These are phyloP conservation scores for Trichonephila inaurata DNA, from an alignment of 1,140 invertebrate species.

Conservation along the genomic window DNA sequence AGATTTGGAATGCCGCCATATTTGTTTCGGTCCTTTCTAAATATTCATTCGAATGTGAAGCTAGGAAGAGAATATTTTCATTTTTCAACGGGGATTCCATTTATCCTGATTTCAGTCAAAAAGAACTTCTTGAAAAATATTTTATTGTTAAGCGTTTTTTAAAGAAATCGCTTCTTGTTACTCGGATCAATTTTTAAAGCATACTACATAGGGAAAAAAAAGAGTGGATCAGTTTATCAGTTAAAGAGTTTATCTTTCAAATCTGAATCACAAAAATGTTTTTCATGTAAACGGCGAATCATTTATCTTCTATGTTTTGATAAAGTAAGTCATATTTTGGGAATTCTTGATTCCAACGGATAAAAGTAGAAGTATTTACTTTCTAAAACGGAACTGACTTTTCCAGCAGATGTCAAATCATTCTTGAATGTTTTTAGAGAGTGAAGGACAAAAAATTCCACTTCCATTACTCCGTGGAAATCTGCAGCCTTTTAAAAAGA, in stretches of 20 bases:
- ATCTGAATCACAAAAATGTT: no score
- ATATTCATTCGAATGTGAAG: no score
- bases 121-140: neutral
- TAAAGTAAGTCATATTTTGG: neutral
- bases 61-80: no score
- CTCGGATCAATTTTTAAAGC: neutral
- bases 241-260: neutral
- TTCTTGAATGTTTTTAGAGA: neutral
- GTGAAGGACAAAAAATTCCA: neutral
- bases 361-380: neutral
- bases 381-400: neutral
- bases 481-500: neutral
- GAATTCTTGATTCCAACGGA: neutral
- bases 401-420: neutral
- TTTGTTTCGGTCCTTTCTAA: no score
- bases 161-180: neutral
- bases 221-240: neutral
- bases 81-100: no score
- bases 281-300: neutral
- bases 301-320: constrained; percentile 9
- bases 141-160: neutral
- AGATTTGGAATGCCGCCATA: no score
- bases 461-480: neutral
- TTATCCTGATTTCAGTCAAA: no score
- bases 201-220: neutral